These are phyloP conservation scores for Tiliacea citrago DNA, from an alignment of 2,888 invertebrate genomes.

Conservation along the genomic window DNA sequence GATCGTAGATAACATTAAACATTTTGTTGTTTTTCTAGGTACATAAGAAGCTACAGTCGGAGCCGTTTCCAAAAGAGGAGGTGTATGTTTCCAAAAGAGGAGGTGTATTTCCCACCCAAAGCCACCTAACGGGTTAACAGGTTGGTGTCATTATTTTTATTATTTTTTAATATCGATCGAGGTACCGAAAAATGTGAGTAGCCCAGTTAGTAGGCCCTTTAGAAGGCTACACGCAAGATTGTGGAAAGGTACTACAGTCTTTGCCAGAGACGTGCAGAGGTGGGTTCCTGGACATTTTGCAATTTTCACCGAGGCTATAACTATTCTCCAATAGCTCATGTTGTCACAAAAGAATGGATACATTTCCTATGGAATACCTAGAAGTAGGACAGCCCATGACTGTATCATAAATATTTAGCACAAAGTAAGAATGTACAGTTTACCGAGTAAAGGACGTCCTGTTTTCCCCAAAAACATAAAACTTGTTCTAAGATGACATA, in stretches of 20 bases:
- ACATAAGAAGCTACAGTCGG: background rate
- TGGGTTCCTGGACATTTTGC: background rate
- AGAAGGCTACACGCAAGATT: background rate
- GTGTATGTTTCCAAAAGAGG: background rate
- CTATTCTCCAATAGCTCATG: background rate
- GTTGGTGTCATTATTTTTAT: background rate
- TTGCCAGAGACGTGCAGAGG: background rate
- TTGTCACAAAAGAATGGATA: background rate
- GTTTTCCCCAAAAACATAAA: constrained; percentile 22
- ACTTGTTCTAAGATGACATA: constrained; percentile 31
- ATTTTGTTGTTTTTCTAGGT: constrained; percentile 12
- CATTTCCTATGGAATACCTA: too few species aligned
- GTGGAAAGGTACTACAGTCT: background rate
- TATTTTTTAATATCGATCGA: background rate
- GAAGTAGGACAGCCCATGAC: background rate
- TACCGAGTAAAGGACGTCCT: constrained; percentile 6
- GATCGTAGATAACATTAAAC: constrained; percentile 10
- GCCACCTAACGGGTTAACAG: too few species aligned
- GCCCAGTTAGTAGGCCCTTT: background rate
- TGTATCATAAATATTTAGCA: background rate
- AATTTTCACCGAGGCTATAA: background rate
- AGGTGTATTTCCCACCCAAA: background rate
- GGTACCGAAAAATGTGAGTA: background rate
- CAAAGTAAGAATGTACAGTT: background rate
- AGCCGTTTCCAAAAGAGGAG: background rate